Evolutionary conservation across 2,113 vertebrate species (phyloP).

Genomic region (Fulmarus glacialis): DNA sequence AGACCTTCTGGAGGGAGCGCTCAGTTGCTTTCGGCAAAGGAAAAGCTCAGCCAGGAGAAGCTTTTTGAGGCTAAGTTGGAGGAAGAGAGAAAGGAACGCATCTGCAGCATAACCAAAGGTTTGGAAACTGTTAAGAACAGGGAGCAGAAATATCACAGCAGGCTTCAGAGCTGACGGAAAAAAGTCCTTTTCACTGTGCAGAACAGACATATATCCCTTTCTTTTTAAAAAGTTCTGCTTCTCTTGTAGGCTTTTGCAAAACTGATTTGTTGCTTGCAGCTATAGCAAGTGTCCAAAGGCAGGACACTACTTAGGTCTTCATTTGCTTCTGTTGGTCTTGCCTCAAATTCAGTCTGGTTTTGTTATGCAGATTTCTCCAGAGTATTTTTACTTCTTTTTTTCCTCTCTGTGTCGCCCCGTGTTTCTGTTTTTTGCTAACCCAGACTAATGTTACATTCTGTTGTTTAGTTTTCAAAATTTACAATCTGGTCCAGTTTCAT

Average conservation of each 20-base stretch:
- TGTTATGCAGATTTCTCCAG: neutral
- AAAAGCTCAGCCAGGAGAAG: neutral
- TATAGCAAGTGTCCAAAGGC: neutral
- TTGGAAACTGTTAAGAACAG: conserved; percentile 25
- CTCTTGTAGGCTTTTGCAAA: neutral
- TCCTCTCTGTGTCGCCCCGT: neutral
- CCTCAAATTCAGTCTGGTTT: neutral
- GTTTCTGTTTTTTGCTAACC: neutral
- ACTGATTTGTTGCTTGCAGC: neutral
- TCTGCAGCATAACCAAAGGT: neutral
- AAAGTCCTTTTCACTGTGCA: neutral
- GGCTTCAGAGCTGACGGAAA: neutral
- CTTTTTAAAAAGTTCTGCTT: neutral
- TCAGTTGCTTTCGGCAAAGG: neutral
- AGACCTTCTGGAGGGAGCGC: neutral
- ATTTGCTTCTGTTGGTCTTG: neutral
- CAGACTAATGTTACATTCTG: neutral
- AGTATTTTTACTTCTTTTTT: neutral
- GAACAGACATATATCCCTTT: neutral
- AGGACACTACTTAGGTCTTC: neutral
- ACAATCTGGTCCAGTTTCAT: conserved; percentile 3
- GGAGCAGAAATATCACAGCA: conserved; percentile 18
- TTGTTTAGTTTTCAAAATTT: conserved; percentile 9
- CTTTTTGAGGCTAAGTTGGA: neutral
- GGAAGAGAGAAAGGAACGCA: neutral